Percentiles rank a stretch among this genome's conserved stretches.
These are phyloP conservation scores for Cryptus armator DNA, from an alignment of 2,888 invertebrate species.

Conservation along the genomic window DNA sequence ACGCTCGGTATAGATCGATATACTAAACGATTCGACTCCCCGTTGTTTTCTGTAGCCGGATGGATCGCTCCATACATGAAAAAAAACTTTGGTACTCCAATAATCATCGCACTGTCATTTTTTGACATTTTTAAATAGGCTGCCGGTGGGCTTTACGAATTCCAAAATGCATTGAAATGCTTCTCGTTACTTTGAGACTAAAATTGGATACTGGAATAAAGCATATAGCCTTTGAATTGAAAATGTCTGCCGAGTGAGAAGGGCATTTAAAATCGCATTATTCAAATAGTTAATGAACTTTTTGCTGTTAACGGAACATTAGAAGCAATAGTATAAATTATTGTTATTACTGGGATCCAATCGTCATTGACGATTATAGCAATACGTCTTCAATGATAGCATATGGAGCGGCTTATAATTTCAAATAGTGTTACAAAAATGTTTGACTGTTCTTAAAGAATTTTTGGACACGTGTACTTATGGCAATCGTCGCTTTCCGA, in stretches of 20 bases:
- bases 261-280: no score
- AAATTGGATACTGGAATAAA: no score
- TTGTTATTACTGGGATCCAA: neutral
- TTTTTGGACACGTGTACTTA: conserved; percentile 45
- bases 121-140: no score
- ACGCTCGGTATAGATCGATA: conserved; percentile 45
- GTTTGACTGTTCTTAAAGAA: conserved; percentile 16
- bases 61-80: neutral
- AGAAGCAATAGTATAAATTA: neutral
- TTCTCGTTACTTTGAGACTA: no score
- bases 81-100: neutral
- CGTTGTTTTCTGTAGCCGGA: neutral
- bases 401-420: neutral
- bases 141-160: no score
- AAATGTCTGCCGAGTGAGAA: no score
- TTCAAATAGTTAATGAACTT: neutral
- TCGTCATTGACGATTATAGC: neutral
- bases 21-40: neutral
- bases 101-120: neutral
- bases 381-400: neutral
- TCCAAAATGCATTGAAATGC: no score
- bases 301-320: neutral
- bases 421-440: conserved; percentile 33
- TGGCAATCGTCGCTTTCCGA: conserved; percentile 39
- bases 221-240: no score